Percentiles rank a stretch among this genome's conserved stretches.
phyloP scores from a whole-genome alignment of 2,797 vertebrate species.

The Pangasius larnaudii region DNA sequence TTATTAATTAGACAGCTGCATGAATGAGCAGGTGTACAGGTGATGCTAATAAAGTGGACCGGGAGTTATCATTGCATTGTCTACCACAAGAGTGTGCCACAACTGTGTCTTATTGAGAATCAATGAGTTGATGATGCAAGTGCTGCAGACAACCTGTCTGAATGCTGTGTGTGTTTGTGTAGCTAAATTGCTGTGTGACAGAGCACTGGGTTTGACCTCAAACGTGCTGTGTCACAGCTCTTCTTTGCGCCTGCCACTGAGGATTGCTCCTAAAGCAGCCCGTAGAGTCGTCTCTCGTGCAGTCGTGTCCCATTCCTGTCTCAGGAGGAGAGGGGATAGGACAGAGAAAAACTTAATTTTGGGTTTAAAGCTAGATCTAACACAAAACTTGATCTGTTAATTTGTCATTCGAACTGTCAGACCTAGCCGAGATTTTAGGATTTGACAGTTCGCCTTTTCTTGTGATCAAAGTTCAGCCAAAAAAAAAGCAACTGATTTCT shows the following conservation, averaged over 20 bases:
- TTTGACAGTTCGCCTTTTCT: not conserved
- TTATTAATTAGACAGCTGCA: not conserved
- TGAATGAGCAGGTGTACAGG: not conserved
- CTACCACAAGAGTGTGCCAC: not conserved
- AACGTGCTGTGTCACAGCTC: not conserved
- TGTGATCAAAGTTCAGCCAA: not conserved
- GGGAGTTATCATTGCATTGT: not conserved
- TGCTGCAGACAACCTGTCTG: not conserved
- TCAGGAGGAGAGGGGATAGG: not conserved
- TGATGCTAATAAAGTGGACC: not conserved
- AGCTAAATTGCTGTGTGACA: conserved; percentile 21
- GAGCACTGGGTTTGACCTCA: conserved; percentile 13
- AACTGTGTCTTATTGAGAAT: not conserved
- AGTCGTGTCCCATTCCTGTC: conserved; percentile 2
- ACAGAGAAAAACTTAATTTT: not conserved
- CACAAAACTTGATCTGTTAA: not conserved
- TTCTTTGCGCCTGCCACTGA: conserved; percentile 20
- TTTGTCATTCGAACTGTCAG: conserved; percentile 16
- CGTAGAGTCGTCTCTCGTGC: not conserved
- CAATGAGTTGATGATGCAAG: conserved; percentile 4
- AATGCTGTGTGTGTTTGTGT: conserved; percentile 12
- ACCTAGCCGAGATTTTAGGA: not conserved
- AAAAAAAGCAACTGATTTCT: not conserved
- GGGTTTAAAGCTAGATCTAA: conserved; percentile 3
- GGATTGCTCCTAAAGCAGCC: conserved; percentile 1